Percentiles rank a stretch among this genome's conserved stretches.
Evolutionary conservation across 2,888 invertebrate species (phyloP).

Genomic region (Eristalinus sepulchralis): DNA sequence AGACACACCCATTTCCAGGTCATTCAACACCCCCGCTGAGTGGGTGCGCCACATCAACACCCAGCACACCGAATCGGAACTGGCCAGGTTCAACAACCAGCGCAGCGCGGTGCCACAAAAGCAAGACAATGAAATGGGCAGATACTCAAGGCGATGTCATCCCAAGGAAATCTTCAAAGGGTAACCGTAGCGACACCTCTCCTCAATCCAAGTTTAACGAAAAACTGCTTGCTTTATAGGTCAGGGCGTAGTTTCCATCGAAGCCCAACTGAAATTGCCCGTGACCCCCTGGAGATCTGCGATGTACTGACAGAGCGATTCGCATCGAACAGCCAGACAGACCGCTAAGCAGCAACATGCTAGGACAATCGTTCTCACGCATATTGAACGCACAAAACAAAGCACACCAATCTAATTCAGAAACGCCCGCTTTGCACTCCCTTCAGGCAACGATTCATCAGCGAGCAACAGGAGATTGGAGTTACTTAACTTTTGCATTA

Average conservation of each 20-base stretch:
- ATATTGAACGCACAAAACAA: slow-evolving; percentile 39
- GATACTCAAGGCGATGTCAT: slow-evolving; percentile 39
- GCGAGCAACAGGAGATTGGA: neutral
- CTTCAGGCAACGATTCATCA: slow-evolving; percentile 42
- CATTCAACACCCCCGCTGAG: slow-evolving; percentile 90
- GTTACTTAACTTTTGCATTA: neutral
- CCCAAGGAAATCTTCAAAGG: slow-evolving; percentile 44
- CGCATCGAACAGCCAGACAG: slow-evolving; percentile 85
- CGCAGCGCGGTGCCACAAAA: slow-evolving; percentile 42
- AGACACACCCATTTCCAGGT: slow-evolving; percentile 72
- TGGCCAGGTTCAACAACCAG: slow-evolving; percentile 83
- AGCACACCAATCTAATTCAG: slow-evolving; percentile 2
- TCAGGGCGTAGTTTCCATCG: neutral
- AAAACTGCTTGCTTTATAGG: neutral
- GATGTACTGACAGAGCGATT: slow-evolving; percentile 87
- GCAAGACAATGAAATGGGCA: slow-evolving; percentile 20
- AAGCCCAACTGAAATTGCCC: neutral
- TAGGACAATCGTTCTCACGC: neutral
- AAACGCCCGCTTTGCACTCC: neutral
- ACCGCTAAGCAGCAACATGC: neutral
- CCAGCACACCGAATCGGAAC: slow-evolving; percentile 90
- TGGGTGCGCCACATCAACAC: slow-evolving; percentile 94
- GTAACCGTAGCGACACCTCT: slow-evolving; percentile 17
- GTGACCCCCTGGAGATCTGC: slow-evolving; percentile 81
- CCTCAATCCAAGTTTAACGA: no score